Evolutionary conservation across 2,888 invertebrate species (phyloP).

Genomic region (Lasioglossum marginatum): DNA sequence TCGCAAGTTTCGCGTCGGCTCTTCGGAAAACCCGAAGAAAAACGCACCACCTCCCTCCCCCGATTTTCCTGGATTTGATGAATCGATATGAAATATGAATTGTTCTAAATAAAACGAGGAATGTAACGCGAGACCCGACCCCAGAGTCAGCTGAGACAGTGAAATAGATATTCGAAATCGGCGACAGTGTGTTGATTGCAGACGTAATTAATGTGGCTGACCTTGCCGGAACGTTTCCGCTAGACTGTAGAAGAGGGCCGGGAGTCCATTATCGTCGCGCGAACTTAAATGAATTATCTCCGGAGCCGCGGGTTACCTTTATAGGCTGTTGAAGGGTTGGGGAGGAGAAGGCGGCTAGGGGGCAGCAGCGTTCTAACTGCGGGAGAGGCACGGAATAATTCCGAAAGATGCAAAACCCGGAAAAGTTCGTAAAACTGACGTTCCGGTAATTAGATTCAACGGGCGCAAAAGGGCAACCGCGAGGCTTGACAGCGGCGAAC

Average conservation of each 20-base stretch:
- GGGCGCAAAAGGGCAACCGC: slow-evolving; percentile 60
- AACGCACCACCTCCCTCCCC: neutral
- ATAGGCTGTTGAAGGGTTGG: slow-evolving; percentile 33
- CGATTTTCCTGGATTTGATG: neutral
- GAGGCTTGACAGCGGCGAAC: slow-evolving; percentile 52
- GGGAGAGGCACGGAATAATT: slow-evolving; percentile 39
- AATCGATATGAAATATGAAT: neutral
- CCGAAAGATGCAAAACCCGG: slow-evolving; percentile 61
- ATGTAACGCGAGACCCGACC: neutral
- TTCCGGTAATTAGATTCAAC: slow-evolving; percentile 71
- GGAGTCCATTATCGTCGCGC: slow-evolving; percentile 48
- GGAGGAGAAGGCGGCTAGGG: neutral
- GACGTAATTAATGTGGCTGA: slow-evolving; percentile 4
- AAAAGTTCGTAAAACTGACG: slow-evolving; percentile 69
- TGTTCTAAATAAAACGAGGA: neutral
- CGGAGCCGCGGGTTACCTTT: slow-evolving; percentile 32
- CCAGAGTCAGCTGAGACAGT: neutral
- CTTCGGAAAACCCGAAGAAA: slow-evolving; percentile 15
- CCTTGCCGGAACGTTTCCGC: slow-evolving; percentile 26
- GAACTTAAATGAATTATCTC: slow-evolving; percentile 55
- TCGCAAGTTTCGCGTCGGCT: slow-evolving; percentile 45
- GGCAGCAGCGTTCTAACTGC: neutral
- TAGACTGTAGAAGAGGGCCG: slow-evolving; percentile 10
- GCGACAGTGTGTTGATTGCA: slow-evolving; percentile 4
- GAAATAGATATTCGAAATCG: neutral